Conservation (phyloP, 2,797 vertebrate genomes). For the Huso huso region DNA sequence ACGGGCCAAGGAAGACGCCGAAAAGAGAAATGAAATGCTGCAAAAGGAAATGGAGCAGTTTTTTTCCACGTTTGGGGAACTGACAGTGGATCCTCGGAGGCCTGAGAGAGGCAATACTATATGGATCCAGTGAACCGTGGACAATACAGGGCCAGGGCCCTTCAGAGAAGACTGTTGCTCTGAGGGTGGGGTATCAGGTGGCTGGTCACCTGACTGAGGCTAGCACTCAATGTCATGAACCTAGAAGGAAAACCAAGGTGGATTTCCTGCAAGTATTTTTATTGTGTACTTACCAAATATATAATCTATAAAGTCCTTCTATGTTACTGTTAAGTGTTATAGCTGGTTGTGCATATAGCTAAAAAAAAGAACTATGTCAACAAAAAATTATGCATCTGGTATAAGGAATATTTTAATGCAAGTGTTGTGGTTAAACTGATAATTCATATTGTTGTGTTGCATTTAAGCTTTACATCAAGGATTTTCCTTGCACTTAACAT, state of each 20-base stretch:
- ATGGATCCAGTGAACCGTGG: conserved; percentile 85
- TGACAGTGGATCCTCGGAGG: conserved; percentile 79
- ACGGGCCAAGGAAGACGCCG: conserved; percentile 89
- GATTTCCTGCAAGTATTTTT: conserved; percentile 34
- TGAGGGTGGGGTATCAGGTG: conserved; percentile 44
- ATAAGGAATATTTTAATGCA: conserved; percentile 72
- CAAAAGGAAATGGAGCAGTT: conserved; percentile 99
- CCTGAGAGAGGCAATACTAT: conserved; percentile 84
- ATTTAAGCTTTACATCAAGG: conserved; percentile 77
- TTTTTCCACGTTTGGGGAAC: conserved; percentile 92
- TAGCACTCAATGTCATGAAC: conserved; percentile 41
- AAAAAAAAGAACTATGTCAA: conserved; percentile 25
- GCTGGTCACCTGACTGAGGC: conserved; percentile 58
- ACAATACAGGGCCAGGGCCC: conserved; percentile 5
- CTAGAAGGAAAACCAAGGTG: conserved; percentile 38
- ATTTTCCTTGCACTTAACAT: conserved; percentile 80
- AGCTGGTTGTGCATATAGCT: conserved; percentile 76
- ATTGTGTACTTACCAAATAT: conserved; percentile 61
- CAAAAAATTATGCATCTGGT: too few relatives aligned
- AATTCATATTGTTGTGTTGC: conserved; percentile 59
- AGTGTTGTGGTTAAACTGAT: conserved; percentile 82
- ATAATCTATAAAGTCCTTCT: conserved; percentile 34
- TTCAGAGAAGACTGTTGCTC: conserved; percentile 23
- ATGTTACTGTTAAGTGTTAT: conserved; percentile 63
- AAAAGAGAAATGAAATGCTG: conserved; percentile 91